Percentiles rank a stretch among this genome's conserved stretches.
Evolutionary conservation across 2,888 invertebrate species (phyloP).

Genomic region (Pammene aurita): DNA sequence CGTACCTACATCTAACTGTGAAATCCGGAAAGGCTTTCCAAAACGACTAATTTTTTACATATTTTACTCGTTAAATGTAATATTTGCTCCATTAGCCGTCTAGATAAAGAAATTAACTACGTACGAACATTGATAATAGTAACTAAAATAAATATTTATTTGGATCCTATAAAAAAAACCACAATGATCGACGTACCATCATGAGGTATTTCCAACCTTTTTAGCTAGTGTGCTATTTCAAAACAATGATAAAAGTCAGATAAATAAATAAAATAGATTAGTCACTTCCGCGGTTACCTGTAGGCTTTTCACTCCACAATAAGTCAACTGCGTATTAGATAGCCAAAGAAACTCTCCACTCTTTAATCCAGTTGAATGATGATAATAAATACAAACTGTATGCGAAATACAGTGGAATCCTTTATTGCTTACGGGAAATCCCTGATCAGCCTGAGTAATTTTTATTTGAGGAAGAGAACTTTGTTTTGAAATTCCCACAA

Average conservation of each 20-base stretch:
- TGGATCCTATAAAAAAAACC: not conserved
- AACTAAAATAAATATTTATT: too few relatives aligned
- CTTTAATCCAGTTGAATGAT: not conserved
- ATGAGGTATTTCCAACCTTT: not conserved
- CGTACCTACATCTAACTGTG: too few relatives aligned
- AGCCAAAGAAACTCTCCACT: not conserved
- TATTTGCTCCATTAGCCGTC: too few relatives aligned
- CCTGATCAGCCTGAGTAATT: conserved; percentile 8
- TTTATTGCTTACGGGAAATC: conserved; percentile 19
- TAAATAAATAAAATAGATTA: conserved; percentile 29
- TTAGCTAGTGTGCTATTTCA: conserved; percentile 21
- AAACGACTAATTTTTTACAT: too few relatives aligned
- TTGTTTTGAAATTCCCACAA: conserved; percentile 60
- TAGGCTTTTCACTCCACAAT: conserved; percentile 16
- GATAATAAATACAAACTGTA: conserved; percentile 1
- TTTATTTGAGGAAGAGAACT: conserved; percentile 17
- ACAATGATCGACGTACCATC: not conserved
- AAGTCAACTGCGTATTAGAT: conserved; percentile 4
- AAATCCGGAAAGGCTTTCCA: too few relatives aligned
- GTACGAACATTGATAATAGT: too few relatives aligned
- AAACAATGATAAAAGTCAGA: conserved; percentile 27
- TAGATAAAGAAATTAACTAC: too few relatives aligned
- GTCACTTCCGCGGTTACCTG: conserved; percentile 14
- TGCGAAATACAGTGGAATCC: not conserved
- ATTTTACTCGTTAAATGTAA: too few relatives aligned